Evolutionary conservation across 2,888 invertebrate genomes (phyloP).

Genomic region (Philopedon plagiatum): DNA sequence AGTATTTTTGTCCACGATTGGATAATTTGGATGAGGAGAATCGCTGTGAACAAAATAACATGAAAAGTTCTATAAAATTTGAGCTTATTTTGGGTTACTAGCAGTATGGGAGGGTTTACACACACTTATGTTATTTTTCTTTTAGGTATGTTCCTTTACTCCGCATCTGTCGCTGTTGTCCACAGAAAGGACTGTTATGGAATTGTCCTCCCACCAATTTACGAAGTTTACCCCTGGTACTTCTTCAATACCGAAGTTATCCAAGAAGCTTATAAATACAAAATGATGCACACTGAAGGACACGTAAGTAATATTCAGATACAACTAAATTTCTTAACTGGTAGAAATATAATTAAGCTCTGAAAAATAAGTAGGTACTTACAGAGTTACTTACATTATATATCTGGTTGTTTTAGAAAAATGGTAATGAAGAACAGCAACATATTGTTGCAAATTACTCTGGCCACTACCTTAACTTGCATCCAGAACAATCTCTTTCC

Average conservation of each 20-base stretch:
- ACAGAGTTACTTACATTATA: neutral
- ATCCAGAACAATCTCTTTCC: slow-evolving; percentile 72
- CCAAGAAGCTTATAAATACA: slow-evolving; percentile 76
- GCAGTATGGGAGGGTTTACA: too few relatives aligned
- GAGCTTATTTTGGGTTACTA: too few relatives aligned
- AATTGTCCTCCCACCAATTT: slow-evolving; percentile 78
- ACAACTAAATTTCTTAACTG: too few relatives aligned
- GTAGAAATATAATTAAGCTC: too few relatives aligned
- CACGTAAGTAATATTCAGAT: slow-evolving; percentile 23
- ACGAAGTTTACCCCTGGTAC: slow-evolving; percentile 81
- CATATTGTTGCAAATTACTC: slow-evolving; percentile 78
- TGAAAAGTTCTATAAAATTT: too few relatives aligned
- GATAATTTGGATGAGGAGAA: too few relatives aligned
- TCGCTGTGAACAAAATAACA: too few relatives aligned
- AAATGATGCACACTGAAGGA: slow-evolving; percentile 69
- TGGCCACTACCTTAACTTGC: slow-evolving; percentile 71
- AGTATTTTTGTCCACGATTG: too few relatives aligned
- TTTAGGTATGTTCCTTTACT: slow-evolving; percentile 76
- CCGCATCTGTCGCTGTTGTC: slow-evolving; percentile 75
- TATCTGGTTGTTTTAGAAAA: slow-evolving; percentile 39
- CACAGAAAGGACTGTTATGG: slow-evolving; percentile 77
- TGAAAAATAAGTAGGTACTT: too few relatives aligned
- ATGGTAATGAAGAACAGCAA: slow-evolving; percentile 67
- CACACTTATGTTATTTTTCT: too few relatives aligned
- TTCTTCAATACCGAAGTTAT: slow-evolving; percentile 80